These are phyloP conservation scores for Heteromormyrus szaboi DNA, from an alignment of 2,797 vertebrate species.

Conservation along the genomic window DNA sequence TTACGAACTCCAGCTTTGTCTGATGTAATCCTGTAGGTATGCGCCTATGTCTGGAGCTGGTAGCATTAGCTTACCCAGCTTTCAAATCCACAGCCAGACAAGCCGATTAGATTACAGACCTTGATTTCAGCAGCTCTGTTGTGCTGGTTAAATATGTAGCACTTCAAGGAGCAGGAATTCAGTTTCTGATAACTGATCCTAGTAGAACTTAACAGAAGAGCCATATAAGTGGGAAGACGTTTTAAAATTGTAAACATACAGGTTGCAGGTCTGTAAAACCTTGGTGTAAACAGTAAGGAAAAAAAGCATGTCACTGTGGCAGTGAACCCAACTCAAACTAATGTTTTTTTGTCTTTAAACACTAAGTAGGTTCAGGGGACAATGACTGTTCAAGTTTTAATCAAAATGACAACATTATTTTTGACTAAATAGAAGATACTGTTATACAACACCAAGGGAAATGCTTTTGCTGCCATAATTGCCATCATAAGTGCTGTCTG, in stretches of 20 bases:
- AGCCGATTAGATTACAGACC: conserved; percentile 3
- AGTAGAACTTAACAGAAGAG: neutral
- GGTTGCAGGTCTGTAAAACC: neutral
- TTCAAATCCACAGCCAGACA: conserved; percentile 6
- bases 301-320: too few species aligned
- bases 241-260: neutral
- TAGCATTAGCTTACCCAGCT: neutral
- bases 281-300: neutral
- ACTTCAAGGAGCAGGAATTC: neutral
- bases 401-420: neutral
- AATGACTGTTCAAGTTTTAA: neutral
- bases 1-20: neutral
- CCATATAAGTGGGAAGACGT: neutral
- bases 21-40: neutral
- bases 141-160: conserved; percentile 5
- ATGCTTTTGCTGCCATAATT: neutral
- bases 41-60: neutral
- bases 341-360: neutral
- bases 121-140: neutral
- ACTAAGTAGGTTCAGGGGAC: neutral
- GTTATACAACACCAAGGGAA: neutral
- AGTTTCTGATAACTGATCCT: neutral
- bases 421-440: neutral
- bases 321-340: neutral
- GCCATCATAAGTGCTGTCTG: neutral